These are phyloP conservation scores for Dynastes maya DNA, from an alignment of 2,888 invertebrate genomes.

Conservation along the genomic window DNA sequence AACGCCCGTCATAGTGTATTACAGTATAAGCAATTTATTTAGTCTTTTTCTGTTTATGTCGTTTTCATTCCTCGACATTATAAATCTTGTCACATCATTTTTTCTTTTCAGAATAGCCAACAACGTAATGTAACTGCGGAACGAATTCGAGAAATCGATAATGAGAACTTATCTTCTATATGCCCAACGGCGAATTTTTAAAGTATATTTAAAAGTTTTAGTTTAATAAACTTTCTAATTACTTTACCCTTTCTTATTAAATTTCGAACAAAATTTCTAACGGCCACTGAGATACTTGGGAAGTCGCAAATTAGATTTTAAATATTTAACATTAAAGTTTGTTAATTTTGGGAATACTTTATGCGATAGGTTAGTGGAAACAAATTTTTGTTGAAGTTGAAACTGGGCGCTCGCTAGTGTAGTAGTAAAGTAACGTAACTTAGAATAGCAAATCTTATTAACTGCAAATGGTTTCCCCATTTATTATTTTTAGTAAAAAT, in stretches of 20 bases:
- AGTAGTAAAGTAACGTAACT: too few relatives aligned
- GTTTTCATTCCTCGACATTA: too few relatives aligned
- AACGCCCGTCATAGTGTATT: too few relatives aligned
- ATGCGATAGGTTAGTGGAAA: conserved; percentile 4
- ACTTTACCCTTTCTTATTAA: conserved; percentile 50
- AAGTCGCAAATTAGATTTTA: conserved; percentile 50
- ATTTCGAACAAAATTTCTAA: conserved; percentile 41
- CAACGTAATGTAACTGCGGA: background rate
- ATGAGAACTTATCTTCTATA: background rate
- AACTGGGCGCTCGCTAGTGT: too few relatives aligned
- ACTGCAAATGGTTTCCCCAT: too few relatives aligned
- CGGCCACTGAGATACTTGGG: conserved; percentile 36
- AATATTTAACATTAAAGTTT: conserved; percentile 48
- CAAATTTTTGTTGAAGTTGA: background rate
- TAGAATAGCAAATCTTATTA: too few relatives aligned
- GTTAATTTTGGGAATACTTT: conserved; percentile 23
- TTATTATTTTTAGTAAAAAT: too few relatives aligned
- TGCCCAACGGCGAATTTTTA: conserved; percentile 30
- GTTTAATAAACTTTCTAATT: conserved; percentile 48
- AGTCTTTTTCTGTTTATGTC: too few relatives aligned
- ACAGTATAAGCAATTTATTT: too few relatives aligned
- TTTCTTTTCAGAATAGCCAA: too few relatives aligned
- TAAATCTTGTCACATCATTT: too few relatives aligned
- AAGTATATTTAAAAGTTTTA: conserved; percentile 48
- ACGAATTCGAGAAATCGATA: conserved; percentile 17